Base-by-base conservation (phyloP, 1,140 invertebrate genomes). In the Chionoecetes opilio region DNA sequence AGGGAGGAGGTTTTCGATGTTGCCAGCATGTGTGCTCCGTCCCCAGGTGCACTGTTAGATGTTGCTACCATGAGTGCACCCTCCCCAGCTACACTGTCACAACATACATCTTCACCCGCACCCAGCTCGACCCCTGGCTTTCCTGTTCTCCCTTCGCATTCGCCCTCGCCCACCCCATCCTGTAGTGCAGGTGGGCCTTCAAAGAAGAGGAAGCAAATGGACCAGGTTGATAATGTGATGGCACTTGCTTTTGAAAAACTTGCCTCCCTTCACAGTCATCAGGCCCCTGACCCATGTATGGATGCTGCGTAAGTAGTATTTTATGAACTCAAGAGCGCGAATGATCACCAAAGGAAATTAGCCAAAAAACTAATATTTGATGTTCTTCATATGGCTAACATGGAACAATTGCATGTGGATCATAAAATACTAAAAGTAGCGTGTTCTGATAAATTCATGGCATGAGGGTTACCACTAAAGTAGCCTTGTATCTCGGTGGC, bases 161-260 rank as follows among this genome's bases (percentile, higher is more conserved):
- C 85, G 32, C 85, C 85, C 85, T 86, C 85, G 11, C 85, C 9
- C 21, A 35, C 32, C 29, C 85, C 29, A 35, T 86, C 85, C 9
- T 17, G 9, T 86, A 29, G 85, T 31, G 14, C 85, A 34, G 11
- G 85, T 17, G 85, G 9, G 35, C 6, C 85, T 86, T 86, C 85
- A 86, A 86, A 86, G 85, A 86, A 86, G 85, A 34, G 85, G 35
- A 86, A 86, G 85, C 85, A 86, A 86, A 31, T 86, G 32, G 85
- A 86, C 6, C 5, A 86, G 35, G 26, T 86, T 86, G 85, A 86
- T 86, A 86, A 86, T 3, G 85, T 86, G 85, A 86, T 86, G 85
- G 85, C 85, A 86, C 11, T 86, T 86, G 85, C 85, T 86, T 29
- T 86, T 29, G 26, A 86, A 31, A 86, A 86, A 86, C 85, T 86